Conservation (phyloP, 1,140 invertebrate species). For the Hyposmocoma kahamanoa region DNA sequence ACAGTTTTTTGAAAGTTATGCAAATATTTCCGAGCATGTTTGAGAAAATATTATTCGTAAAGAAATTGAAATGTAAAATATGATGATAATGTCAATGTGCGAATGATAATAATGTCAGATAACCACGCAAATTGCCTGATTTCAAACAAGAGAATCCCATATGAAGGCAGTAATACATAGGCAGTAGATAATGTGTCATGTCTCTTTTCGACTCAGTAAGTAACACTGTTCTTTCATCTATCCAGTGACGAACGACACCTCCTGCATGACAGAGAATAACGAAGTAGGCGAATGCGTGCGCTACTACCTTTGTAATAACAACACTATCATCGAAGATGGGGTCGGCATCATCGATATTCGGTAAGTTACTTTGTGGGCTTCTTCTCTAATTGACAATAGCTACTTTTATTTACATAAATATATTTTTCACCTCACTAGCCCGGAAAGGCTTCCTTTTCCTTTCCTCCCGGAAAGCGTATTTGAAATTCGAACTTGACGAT, state of each 20-base stretch:
- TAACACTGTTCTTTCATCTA: background rate
- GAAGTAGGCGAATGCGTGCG: conserved; percentile 42
- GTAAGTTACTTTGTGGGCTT: conserved; percentile 20
- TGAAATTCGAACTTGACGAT: too few relatives aligned
- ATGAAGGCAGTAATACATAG: background rate
- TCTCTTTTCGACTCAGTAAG: background rate
- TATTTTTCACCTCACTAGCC: too few relatives aligned
- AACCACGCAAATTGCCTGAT: too few relatives aligned
- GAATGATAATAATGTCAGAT: too few relatives aligned
- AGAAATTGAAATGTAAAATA: too few relatives aligned
- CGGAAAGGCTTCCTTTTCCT: too few relatives aligned
- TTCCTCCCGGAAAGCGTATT: background rate
- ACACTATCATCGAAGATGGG: conserved; percentile 80
- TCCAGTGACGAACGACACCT: conserved; percentile 9
- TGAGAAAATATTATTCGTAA: too few relatives aligned
- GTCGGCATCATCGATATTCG: conserved; percentile 84
- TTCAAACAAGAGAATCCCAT: background rate
- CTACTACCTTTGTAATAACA: conserved; percentile 79
- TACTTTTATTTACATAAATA: background rate
- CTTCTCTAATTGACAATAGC: background rate
- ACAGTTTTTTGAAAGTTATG: too few relatives aligned
- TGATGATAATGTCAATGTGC: too few relatives aligned
- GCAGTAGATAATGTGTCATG: background rate
- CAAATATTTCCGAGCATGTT: too few relatives aligned
- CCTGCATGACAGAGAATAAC: conserved; percentile 34